Conservation (phyloP, 2,888 invertebrate species). For the Periphyllus acericola region DNA sequence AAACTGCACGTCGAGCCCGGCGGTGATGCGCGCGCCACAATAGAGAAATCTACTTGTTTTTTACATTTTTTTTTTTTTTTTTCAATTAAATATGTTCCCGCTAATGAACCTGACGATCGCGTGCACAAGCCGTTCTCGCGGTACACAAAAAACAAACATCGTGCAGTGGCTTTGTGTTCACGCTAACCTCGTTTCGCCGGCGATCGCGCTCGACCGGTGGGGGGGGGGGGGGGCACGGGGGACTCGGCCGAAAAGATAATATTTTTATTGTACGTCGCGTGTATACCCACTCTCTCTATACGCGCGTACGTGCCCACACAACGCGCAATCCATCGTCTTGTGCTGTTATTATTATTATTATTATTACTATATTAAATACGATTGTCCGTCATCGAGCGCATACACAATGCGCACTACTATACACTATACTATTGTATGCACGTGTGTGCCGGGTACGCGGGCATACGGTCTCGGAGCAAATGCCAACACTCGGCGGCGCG, state of each 20-base stretch:
- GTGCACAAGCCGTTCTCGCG: not conserved
- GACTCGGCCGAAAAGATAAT: not conserved
- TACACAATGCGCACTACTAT: too few species aligned
- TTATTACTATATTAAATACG: not conserved
- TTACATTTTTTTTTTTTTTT: not conserved
- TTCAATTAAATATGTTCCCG: not conserved
- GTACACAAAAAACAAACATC: not conserved
- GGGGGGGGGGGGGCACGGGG: too few species aligned
- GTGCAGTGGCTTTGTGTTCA: not conserved
- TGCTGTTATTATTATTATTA: too few species aligned
- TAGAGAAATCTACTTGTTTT: not conserved
- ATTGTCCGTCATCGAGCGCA: not conserved
- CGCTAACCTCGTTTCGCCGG: not conserved
- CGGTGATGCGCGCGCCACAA: not conserved
- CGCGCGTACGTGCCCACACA: not conserved
- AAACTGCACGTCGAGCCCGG: not conserved
- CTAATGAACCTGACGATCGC: not conserved
- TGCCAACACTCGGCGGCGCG: not conserved
- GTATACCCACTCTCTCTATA: not conserved
- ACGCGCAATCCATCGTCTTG: not conserved
- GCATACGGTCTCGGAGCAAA: not conserved
- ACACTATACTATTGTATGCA: too few species aligned
- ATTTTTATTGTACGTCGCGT: not conserved
- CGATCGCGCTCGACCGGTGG: not conserved
- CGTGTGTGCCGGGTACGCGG: not conserved